Conservation (phyloP, 2,888 invertebrate genomes). For the Lepidonotus clava region DNA sequence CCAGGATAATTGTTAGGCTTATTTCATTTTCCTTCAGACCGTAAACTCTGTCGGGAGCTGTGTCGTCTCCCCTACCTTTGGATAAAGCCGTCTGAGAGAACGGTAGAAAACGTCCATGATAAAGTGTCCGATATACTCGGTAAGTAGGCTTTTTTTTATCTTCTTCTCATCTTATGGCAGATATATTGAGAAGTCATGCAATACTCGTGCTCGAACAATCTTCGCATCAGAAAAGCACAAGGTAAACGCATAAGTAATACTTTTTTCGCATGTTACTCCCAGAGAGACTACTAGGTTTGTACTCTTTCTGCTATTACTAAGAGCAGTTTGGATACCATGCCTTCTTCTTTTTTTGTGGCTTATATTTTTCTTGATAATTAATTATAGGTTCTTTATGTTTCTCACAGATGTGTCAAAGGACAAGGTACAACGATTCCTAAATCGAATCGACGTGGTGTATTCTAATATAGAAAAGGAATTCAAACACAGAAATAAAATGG, state of each 20-base stretch:
- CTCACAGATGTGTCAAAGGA: constrained; percentile 73
- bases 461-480: constrained; percentile 72
- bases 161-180: no score
- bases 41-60: constrained; percentile 72
- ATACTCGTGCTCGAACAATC: no score
- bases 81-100: constrained; percentile 71
- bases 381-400: neutral
- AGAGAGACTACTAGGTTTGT: no score
- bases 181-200: no score
- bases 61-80: constrained; percentile 73
- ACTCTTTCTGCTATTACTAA: no score
- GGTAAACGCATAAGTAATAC: no score
- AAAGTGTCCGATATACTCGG: constrained; percentile 69
- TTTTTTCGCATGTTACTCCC: no score
- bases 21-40: constrained; percentile 70
- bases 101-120: constrained; percentile 69
- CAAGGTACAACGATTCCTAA: constrained; percentile 72
- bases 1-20: neutral
- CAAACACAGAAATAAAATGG: constrained; percentile 71
- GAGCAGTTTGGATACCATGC: no score
- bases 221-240: no score
- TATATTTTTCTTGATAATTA: no score
- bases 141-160: constrained; percentile 59
- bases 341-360: no score
- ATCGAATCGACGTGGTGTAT: constrained; percentile 73